Conservation (phyloP, 2,113 vertebrate species). For the Chaetorhynchus papuensis region DNA sequence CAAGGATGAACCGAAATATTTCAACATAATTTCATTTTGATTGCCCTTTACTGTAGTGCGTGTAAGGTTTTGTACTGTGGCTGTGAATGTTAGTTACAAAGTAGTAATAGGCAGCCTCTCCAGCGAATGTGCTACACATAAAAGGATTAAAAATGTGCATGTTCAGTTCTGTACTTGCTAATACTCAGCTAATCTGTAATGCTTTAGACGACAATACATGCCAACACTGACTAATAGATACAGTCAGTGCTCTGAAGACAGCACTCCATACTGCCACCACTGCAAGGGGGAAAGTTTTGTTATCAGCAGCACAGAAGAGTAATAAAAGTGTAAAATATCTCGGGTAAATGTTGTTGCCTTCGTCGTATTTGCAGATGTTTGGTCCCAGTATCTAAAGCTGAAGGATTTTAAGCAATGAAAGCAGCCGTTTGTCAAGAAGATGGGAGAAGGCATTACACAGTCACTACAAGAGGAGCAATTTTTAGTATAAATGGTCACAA, state of each 20-base stretch:
- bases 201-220: neutral
- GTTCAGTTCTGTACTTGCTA: neutral
- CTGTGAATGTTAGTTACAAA: slow-evolving; percentile 8
- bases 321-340: neutral
- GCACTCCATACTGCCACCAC: neutral
- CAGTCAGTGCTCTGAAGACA: neutral
- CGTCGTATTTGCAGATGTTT: neutral
- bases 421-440: neutral
- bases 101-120: slow-evolving; percentile 23
- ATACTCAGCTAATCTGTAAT: neutral
- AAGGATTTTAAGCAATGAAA: neutral
- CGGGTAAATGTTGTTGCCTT: neutral
- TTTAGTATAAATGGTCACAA: neutral
- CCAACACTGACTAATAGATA: neutral
- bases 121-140: neutral
- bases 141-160: slow-evolving; percentile 11
- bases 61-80: neutral
- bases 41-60: neutral
- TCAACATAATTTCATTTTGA: neutral
- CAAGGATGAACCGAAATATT: neutral
- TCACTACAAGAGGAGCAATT: neutral
- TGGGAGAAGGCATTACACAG: neutral
- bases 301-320: neutral
- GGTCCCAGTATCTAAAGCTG: neutral
- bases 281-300: neutral